Percentiles rank a stretch among this genome's conserved stretches.
Evolutionary conservation across 1,140 invertebrate genomes (phyloP).

Genomic region (Plutomurus gul): DNA sequence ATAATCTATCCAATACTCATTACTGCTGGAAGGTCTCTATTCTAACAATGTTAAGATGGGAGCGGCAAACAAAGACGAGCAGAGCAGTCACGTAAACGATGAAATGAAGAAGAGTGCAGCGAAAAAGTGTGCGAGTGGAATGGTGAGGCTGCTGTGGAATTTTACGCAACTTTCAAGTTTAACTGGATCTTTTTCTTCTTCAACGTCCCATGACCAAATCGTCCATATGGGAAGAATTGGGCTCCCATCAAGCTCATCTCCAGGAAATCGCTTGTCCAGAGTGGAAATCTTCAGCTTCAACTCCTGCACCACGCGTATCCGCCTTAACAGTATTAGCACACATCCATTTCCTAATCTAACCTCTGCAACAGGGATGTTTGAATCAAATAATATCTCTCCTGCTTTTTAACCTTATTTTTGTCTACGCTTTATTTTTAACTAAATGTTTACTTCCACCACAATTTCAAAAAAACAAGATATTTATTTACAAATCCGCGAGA

Average conservation of each 20-base stretch:
- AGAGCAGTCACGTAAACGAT: background rate
- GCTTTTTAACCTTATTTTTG: no score
- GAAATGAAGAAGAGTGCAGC: background rate
- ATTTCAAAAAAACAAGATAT: no score
- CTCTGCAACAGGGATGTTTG: no score
- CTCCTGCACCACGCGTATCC: background rate
- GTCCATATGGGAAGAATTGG: slow-evolving; percentile 32
- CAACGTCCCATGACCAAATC: slow-evolving; percentile 34
- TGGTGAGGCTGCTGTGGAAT: background rate
- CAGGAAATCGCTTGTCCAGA: slow-evolving; percentile 19
- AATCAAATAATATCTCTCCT: no score
- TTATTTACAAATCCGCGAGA: no score
- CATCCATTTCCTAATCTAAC: no score
- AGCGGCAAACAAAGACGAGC: no score
- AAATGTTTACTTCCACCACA: no score
- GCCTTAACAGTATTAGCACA: no score
- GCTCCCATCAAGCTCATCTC: slow-evolving; percentile 21
- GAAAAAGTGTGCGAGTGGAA: background rate
- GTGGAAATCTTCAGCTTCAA: background rate
- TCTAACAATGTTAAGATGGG: background rate
- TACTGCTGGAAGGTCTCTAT: no score
- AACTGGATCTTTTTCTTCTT: slow-evolving; percentile 16
- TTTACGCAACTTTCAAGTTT: slow-evolving; percentile 21
- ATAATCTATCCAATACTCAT: no score
- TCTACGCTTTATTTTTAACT: no score